Percentiles rank a stretch among this genome's conserved stretches.
phyloP scores from a whole-genome alignment of 2,888 invertebrate genomes.

The Dryobota labecula region DNA sequence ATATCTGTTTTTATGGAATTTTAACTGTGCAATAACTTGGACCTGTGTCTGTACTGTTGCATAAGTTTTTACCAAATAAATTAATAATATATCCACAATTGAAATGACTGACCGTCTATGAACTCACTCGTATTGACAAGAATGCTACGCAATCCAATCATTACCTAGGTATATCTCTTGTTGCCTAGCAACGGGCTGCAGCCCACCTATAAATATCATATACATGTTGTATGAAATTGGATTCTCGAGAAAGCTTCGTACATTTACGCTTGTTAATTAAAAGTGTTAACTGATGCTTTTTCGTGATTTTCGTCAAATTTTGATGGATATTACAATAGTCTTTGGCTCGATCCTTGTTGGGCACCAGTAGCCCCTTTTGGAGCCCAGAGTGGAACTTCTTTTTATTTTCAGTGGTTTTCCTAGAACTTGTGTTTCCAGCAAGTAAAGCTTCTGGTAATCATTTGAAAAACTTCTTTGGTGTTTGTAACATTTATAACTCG shows the following conservation, averaged over 20 bases:
- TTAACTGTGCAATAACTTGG: too few relatives aligned
- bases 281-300: conserved; percentile 1
- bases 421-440: not conserved
- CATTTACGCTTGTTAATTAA: conserved; percentile 14
- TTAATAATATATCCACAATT: conserved; percentile 24
- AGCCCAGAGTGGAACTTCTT: conserved; percentile 8
- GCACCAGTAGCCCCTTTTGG: conserved; percentile 19
- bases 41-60: too few relatives aligned
- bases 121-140: conserved; percentile 13
- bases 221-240: conserved; percentile 26
- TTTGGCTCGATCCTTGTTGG: not conserved
- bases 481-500: not conserved
- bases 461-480: not conserved
- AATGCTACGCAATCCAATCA: conserved; percentile 30
- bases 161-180: conserved; percentile 8
- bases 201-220: not conserved
- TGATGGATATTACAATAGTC: conserved; percentile 2
- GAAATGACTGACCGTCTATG: conserved; percentile 4
- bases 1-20: too few relatives aligned
- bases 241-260: conserved; percentile 9
- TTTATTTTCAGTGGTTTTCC: not conserved
- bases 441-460: not conserved
- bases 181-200: conserved; percentile 18
- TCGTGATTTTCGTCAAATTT: conserved; percentile 1
- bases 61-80: too few relatives aligned